Percentiles rank a stretch among this genome's conserved stretches.
These are phyloP conservation scores for Morpho helenor DNA, from an alignment of 2,888 invertebrate genomes.

Conservation along the genomic window DNA sequence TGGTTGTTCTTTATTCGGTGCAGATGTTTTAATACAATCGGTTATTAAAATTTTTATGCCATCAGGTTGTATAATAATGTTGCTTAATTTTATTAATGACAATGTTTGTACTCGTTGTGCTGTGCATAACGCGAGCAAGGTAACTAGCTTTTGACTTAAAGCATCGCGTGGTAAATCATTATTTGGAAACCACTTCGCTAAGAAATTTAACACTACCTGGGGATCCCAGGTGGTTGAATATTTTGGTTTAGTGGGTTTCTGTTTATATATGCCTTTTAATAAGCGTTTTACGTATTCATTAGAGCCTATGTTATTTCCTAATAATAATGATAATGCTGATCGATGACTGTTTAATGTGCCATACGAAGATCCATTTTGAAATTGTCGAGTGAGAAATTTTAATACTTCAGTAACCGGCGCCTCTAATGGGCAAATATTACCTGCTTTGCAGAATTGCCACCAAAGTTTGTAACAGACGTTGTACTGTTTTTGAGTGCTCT, in stretches of 20 bases:
- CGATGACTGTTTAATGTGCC: constrained; percentile 31
- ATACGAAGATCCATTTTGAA: constrained; percentile 28
- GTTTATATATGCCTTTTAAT: constrained; percentile 31
- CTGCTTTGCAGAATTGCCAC: constrained; percentile 17
- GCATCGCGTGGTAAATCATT: constrained; percentile 20
- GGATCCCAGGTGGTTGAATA: constrained; percentile 34
- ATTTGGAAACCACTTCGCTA: constrained; percentile 27
- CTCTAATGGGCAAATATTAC: constrained; percentile 6
- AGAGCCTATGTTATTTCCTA: constrained; percentile 27
- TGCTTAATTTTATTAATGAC: constrained; percentile 23
- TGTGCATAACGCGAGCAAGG: constrained; percentile 31
- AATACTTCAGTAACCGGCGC: constrained; percentile 6
- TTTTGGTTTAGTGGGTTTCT: constrained; percentile 31
- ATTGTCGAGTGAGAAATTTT: constrained; percentile 27
- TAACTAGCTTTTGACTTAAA: constrained; percentile 29
- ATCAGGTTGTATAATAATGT: constrained; percentile 16
- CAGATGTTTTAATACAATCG: constrained; percentile 9
- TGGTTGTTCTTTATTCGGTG: not conserved
- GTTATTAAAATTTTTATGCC: constrained; percentile 5
- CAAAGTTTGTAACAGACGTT: constrained; percentile 17
- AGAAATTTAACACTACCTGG: constrained; percentile 26
- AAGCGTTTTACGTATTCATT: constrained; percentile 28
- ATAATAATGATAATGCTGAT: constrained; percentile 32
- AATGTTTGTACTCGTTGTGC: constrained; percentile 30
- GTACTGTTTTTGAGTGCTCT: constrained; percentile 23